Conservation (phyloP, 2,113 vertebrate species). For the Sula dactylatra region DNA sequence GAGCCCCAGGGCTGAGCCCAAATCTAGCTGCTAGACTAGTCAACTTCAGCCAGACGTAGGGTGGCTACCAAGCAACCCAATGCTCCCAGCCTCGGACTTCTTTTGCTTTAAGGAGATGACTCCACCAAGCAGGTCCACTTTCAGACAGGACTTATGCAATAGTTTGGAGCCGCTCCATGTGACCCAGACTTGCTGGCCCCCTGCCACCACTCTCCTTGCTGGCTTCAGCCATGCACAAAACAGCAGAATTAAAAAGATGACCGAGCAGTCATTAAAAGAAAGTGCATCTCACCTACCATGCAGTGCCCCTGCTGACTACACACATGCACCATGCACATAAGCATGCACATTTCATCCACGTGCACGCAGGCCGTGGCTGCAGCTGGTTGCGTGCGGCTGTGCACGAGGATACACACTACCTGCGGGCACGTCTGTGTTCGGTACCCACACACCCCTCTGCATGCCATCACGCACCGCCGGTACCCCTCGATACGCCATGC, state of each 20-base stretch:
- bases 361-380: fast-evolving
- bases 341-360: fast-evolving
- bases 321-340: fast-evolving
- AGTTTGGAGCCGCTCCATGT: conserved; percentile 57
- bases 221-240: conserved; percentile 23
- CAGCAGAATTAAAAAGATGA: neutral
- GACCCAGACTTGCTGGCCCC: conserved; percentile 70
- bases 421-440: neutral
- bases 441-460: neutral
- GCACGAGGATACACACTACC: neutral
- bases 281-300: neutral
- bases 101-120: neutral
- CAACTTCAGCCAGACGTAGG: neutral
- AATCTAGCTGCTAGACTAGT: neutral
- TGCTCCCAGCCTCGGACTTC: neutral
- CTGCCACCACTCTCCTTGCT: conserved; percentile 40
- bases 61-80: neutral
- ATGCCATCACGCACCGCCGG: fast-evolving
- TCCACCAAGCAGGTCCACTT: conserved; percentile 47
- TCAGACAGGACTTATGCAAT: conserved; percentile 64
- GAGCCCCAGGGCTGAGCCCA: neutral
- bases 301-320: neutral
- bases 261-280: neutral
- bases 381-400: neutral
- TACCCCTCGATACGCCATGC: neutral